Evolutionary conservation across 2,888 invertebrate genomes (phyloP).

Genomic region (Stictocephala bisonia): DNA sequence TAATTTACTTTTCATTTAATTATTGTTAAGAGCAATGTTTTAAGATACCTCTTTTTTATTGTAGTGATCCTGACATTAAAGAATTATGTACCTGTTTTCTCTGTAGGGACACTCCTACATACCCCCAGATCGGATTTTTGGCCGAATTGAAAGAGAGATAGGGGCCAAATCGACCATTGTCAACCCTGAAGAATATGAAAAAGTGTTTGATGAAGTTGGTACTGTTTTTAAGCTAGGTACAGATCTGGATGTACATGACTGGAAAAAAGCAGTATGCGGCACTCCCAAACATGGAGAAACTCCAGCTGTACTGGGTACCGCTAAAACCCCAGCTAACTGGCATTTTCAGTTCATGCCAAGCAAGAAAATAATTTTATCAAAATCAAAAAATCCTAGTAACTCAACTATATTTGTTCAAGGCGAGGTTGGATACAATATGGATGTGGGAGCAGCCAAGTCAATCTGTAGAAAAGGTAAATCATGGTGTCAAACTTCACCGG

Average conservation of each 20-base stretch:
- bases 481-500: no score
- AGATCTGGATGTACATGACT: constrained; percentile 50
- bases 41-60: no score
- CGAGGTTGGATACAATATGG: no score
- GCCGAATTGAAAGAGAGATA: constrained; percentile 57
- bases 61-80: no score
- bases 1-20: no score
- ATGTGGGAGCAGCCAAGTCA: no score
- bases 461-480: no score
- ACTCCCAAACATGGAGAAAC: constrained; percentile 44
- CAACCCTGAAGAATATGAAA: constrained; percentile 50
- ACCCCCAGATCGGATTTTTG: constrained; percentile 59
- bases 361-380: constrained; percentile 33
- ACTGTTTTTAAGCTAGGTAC: constrained; percentile 50
- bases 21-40: no score
- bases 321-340: no score
- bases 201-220: constrained; percentile 51
- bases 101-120: constrained; percentile 60
- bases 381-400: constrained; percentile 4
- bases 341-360: no score
- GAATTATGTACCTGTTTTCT: no score
- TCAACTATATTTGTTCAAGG: no score
- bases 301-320: constrained; percentile 28
- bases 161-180: constrained; percentile 51
- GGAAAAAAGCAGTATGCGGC: constrained; percentile 50